Evolutionary conservation across 2,888 invertebrate genomes (phyloP).

Genomic region (Thyatira batis): DNA sequence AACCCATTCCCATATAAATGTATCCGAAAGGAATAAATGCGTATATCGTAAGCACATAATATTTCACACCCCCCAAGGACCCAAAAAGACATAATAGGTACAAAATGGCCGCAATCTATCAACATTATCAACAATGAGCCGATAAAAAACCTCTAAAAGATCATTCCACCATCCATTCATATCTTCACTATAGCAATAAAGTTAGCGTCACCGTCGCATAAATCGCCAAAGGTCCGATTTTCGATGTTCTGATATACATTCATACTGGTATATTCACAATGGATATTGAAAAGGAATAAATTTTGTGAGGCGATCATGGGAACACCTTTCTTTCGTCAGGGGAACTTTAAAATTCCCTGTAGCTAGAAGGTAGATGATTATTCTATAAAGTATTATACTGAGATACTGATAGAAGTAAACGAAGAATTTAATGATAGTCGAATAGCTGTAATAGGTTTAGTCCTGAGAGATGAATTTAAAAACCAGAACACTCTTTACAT

Average conservation of each 20-base stretch:
- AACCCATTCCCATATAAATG: not conserved
- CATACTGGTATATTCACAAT: not conserved
- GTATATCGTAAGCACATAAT: not conserved
- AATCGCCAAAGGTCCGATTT: slow-evolving; percentile 4
- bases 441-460: too few species aligned
- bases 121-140: slow-evolving; percentile 2
- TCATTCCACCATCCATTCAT: slow-evolving; percentile 2
- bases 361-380: too few species aligned
- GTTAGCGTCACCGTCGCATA: not conserved
- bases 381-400: too few species aligned
- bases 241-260: slow-evolving; percentile 1
- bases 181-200: slow-evolving; percentile 3
- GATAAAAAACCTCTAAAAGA: not conserved
- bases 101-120: slow-evolving; percentile 4
- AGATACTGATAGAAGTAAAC: too few species aligned
- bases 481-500: too few species aligned
- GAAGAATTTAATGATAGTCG: too few species aligned
- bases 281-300: slow-evolving; percentile 1
- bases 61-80: not conserved
- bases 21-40: not conserved
- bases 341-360: not conserved
- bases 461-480: too few species aligned
- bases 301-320: not conserved
- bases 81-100: slow-evolving; percentile 1
- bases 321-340: not conserved